Base-by-base conservation (phyloP, 1,140 invertebrate genomes). In the Atta colombica region DNA sequence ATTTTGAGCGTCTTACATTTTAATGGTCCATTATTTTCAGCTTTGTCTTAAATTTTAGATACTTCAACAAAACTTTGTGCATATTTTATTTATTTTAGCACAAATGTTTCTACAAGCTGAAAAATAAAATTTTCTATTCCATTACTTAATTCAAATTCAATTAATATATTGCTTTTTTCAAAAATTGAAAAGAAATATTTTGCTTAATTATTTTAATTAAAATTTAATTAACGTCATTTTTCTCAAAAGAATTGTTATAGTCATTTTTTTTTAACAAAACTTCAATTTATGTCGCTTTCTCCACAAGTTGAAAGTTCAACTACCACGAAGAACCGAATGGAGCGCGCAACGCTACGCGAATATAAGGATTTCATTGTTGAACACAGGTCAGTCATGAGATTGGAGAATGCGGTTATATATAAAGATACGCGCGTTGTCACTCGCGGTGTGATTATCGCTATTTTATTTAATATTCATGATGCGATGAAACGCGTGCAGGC, bases 381-480 rank as follows among this genome's bases (percentile, higher is more conserved):
- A 51, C 10, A 8, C 5, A n/a, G 3, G 21, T 2, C 66, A 4
- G 45, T 69, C 2, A 3, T 12, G 14, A 14, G 21, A 2, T 21
- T 21, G 8, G 31, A 75, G 10, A 39, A 61, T 5, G 45, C 55
- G 21, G 28, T 74, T 28, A 18, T 74, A 25, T 28, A 18, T 74
- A 25, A 49, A 51, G 25, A 31, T 82, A 45, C 5, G 55, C 25
- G 1, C 49, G 8, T 8, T 7, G 12, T 31, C 28, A 80, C 12
- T 1, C 61, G 31, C 8, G 39, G 18, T 12, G 14, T 21, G 35
- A 84, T 84, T 65, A 84, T 63, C 49, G n/a, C 28, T 45, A 51
- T 60, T 66, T 68, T 65, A 74, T 49, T 85, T 78, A 85, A 72
- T 69, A 88, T 88, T 78, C 68, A 84, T 35, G 53, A 7, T 16